phyloP scores from a whole-genome alignment of 2,113 vertebrate species.

The Drymodes brunneopygia region DNA sequence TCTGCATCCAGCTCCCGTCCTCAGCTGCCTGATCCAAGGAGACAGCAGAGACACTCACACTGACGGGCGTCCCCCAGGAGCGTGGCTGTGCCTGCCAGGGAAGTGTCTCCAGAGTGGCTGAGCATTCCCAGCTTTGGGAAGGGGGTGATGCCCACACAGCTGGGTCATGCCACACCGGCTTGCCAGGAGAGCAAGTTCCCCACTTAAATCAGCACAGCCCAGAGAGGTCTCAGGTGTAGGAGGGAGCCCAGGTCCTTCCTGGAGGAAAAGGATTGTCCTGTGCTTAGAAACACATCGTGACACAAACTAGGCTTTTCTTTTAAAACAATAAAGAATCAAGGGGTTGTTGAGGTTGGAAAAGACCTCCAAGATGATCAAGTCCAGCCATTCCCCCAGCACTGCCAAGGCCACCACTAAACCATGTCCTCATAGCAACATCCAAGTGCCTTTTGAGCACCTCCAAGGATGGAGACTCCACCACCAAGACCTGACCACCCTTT shows the following conservation, averaged over 20 bases:
- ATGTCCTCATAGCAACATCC: neutral
- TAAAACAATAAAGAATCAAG: neutral
- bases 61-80: neutral
- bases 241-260: neutral
- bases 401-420: neutral
- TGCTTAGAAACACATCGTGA: neutral
- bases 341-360: neutral
- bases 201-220: neutral
- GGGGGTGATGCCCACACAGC: neutral
- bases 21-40: neutral
- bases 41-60: neutral
- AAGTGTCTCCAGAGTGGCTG: accelerated
- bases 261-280: neutral
- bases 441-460: neutral
- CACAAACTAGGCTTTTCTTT: accelerated
- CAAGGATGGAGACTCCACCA: neutral
- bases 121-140: accelerated
- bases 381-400: neutral
- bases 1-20: neutral
- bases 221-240: neutral
- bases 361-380: neutral
- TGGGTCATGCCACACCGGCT: accelerated
- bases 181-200: neutral
- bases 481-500: neutral
- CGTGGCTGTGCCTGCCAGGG: neutral